phyloP scores from a whole-genome alignment of 2,113 vertebrate genomes.

The Malurus cyaneus region DNA sequence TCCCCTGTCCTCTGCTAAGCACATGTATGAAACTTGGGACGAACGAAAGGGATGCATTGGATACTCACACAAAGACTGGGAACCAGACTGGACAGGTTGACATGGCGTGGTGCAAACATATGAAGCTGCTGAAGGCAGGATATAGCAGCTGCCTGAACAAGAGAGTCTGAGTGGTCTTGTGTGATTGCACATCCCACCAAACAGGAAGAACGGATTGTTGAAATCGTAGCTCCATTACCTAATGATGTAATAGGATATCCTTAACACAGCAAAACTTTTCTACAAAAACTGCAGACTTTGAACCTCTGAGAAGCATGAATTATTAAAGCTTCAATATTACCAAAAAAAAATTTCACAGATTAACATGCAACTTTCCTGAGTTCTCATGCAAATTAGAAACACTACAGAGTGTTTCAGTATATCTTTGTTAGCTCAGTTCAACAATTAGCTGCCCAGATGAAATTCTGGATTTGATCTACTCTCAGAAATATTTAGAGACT shows the following conservation, averaged over 20 bases:
- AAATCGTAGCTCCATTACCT: conserved; percentile 94
- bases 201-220: conserved; percentile 97
- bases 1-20: not conserved
- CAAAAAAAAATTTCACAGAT: not conserved
- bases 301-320: not conserved
- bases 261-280: not conserved
- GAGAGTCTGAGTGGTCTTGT: conserved; percentile 96
- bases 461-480: not conserved
- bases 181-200: conserved; percentile 99
- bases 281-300: not conserved
- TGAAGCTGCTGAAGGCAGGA: conserved; percentile 98
- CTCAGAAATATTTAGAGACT: not conserved
- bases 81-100: conserved; percentile 97
- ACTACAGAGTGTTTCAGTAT: not conserved
- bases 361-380: not conserved
- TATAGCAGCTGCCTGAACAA: conserved; percentile 97
- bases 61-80: conserved; percentile 91
- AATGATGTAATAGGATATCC: not conserved
- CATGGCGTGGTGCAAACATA: conserved; percentile 97
- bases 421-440: not conserved
- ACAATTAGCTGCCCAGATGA: not conserved
- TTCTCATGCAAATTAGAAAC: not conserved
- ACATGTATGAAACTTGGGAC: not conserved
- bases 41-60: not conserved
- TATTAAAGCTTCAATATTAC: not conserved